Evolutionary conservation across 2,888 invertebrate genomes (phyloP).

Genomic region (Spodoptera picta): DNA sequence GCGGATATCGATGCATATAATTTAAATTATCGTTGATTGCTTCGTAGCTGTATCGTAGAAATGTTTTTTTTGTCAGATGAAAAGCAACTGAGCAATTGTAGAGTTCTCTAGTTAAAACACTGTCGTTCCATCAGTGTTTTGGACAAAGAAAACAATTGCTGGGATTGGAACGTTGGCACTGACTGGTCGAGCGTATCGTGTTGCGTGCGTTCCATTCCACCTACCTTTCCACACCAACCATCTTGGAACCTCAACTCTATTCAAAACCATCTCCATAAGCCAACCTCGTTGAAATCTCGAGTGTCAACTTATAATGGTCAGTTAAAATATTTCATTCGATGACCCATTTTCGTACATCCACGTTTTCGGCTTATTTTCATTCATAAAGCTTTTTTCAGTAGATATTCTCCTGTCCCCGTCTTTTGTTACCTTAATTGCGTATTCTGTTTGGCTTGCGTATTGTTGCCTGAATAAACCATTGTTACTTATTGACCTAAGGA

Average conservation of each 20-base stretch:
- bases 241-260: constrained; percentile 27
- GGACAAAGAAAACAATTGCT: constrained; percentile 67
- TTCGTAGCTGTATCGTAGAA: neutral
- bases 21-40: neutral
- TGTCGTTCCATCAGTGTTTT: constrained; percentile 49
- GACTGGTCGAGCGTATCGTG: constrained; percentile 63
- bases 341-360: constrained; percentile 76
- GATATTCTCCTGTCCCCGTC: constrained; percentile 59
- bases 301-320: constrained; percentile 63
- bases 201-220: constrained; percentile 61
- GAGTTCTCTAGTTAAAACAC: constrained; percentile 54
- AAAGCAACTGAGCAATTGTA: neutral
- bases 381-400: constrained; percentile 64
- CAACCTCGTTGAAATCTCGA: constrained; percentile 50
- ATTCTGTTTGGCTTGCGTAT: constrained; percentile 56
- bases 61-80: constrained; percentile 2
- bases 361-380: constrained; percentile 70
- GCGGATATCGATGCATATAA: too few species aligned
- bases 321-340: constrained; percentile 70
- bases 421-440: constrained; percentile 71
- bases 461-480: constrained; percentile 33
- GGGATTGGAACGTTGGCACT: constrained; percentile 53
- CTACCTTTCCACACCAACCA: constrained; percentile 50
- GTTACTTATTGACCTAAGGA: constrained; percentile 34
- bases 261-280: constrained; percentile 21